Base-by-base conservation (phyloP, 2,888 invertebrate species). In the Eumacrocentrus americanus region DNA sequence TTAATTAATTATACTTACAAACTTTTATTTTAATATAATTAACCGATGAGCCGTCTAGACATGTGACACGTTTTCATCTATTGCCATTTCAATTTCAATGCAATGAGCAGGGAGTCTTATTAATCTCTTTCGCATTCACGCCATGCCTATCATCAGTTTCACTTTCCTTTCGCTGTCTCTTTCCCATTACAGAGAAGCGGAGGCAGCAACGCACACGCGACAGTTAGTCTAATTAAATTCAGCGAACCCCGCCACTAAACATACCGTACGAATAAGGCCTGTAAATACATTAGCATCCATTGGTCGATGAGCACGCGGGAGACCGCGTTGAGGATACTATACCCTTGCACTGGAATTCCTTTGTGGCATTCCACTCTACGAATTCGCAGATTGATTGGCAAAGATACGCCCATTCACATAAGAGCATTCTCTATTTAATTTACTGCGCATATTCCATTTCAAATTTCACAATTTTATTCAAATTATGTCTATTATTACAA, bases 221-320 rank as follows among this genome's bases (percentile, higher is more conserved):
- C 12, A 18, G 22, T 52, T 20, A 29, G 14, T 25, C 40, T 53
- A 48, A 59, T 59, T 40, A 48, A 48, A 59, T 59, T 59, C 38
- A 52, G 46, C 18, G 46, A 46, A 58, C 46, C 46, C 52, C 46
- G 37, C 37, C 44, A 52, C 42, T 40, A 12, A 12, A 2, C 37
- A 18, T 34, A 38, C 23, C 18, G 22, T 22, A 35, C 12, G 12
- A 38, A 38, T 37, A 23, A n/a, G 11, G 7, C 16, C 20, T 38
- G 20, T 22, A 22, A 50, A 38, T 38, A 38, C 18, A 51, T 51
- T 38, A 14, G 20, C 51, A 22, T 38, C n/a, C 3, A 51, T 51
- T 16, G 12, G 37, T 18, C 20, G 20, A 34, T 12, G 12, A 22
- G 12, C 20, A n/a, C n/a, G n/a, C n/a, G n/a, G n/a, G n/a, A n/a